Evolutionary conservation across 2,113 vertebrate species (phyloP), one percentile per base, ranked within the genome.

Genomic region (Hippocampus abdominalis): DNA sequence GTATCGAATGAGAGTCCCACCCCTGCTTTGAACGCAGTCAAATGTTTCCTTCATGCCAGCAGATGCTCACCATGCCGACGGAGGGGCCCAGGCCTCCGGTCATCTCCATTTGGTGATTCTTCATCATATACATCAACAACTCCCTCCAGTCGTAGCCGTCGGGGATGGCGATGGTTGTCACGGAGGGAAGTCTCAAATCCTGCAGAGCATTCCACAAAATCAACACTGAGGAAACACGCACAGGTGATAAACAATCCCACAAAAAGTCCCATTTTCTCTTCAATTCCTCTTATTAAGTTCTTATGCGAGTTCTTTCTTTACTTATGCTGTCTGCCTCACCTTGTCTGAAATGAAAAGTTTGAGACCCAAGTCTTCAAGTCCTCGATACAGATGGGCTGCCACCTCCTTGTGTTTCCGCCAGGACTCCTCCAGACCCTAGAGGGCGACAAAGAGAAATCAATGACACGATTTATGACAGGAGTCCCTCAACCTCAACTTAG

Each of bases 51-150:
- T 44, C 42, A 44, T 15, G 42, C 10, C 42, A 54, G 21, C 20
- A 53, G 48, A 8, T 71, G 66, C 91, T 87, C 59, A 98, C 97
- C 96, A 95, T 94, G 84, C 92, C 97, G 1, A 61, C 51, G 0
- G 95, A 93, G n/a, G 96, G 93, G 6, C 97, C 97, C 6, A 98
- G 88, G 51, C 97, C 97, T 1, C 97, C 97, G 0, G 92, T 85
- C 65, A 99, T 94, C 88, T 99, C 96, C 2, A 97, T 93, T 61
- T 74, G 27, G 0, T 95, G 90, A 16, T 92, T 84, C 66, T 96
- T 94, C 90, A 96, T 92, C 10, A 96, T 71, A 44, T 95, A 96
- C 21, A 56, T 39, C 15, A 91, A 81, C n/a, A 99, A 74, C 72
- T 97, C 93, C 71, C 84, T 93, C 94, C 95, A 98, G 73, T 93